Base-by-base conservation (phyloP, 2,797 vertebrate species). In the Potorous gilbertii region DNA sequence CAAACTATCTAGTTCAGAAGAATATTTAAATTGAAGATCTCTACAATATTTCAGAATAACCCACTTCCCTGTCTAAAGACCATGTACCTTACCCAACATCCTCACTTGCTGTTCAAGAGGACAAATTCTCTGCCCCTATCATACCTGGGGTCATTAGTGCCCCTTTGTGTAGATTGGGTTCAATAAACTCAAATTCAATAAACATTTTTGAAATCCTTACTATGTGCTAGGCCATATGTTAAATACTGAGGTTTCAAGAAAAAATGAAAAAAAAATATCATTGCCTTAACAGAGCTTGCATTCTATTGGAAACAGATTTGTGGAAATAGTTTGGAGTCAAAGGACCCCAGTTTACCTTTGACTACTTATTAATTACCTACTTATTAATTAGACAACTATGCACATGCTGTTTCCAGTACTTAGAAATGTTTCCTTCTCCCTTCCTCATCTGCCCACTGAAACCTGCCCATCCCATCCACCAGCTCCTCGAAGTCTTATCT, bases 1-100 rank as follows among this genome's bases (percentile, higher is more conserved):
- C 46, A 81, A 10, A 81, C n/a, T 81, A 18, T 40, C 18, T 81
- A 93, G 56, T 46, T 89, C 56, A 59, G 90, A 40, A 87, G 6
- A 90, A 90, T 0, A n/a, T 74, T 92, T 18, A 94, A 92, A 59
- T 56, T 2, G 54, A 14, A 93, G 66, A 54, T 92, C 56, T 54
- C 54, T 55, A 18, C 50, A 56, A 96, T 50, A 89, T 59, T 52
- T 27, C 92, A 46, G 92, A 54, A 46, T 56, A 62, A 95, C 57
- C 54, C 27, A 62, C 21, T 62, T 92, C 40, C 81, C 74, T 21
- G 34, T 90, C 29, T 31, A 29, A 59, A 74, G 66, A 93, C n/a
- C 16, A 16, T 56, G 5, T n/a, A 14, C 9, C 52, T 46, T 52
- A 52, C 91, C 91, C 0, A 46, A 34, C 16, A 40, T n/a, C 29